These are phyloP conservation scores for Aurelia sp. DNA, from an alignment of 30 jellyfish, hydroid and myxozoan genomes.

Conservation along the genomic window DNA sequence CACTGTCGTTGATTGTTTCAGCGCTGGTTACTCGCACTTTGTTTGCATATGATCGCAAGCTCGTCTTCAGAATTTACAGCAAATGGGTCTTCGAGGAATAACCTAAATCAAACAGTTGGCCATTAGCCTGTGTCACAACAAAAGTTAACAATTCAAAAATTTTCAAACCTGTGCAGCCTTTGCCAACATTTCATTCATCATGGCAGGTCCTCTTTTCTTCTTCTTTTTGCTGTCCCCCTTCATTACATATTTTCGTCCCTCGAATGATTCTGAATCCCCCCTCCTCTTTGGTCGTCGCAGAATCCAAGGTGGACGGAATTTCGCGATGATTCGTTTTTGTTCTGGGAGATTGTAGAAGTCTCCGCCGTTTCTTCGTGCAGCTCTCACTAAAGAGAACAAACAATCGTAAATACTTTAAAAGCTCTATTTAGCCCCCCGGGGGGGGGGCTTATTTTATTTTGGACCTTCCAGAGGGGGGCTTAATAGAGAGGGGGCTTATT, in stretches of 20 bases:
- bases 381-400: conserved; percentile 11
- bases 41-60: no score
- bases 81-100: no score
- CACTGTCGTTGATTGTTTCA: no score
- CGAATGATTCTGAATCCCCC: conserved; percentile 47
- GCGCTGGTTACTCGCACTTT: no score
- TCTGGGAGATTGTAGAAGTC: conserved; percentile 35
- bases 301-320: conserved; percentile 62
- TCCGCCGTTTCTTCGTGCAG: conserved; percentile 42
- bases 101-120: background rate
- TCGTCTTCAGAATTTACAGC: no score
- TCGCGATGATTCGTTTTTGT: conserved; percentile 49
- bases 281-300: conserved; percentile 49
- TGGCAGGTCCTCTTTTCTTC: conserved; percentile 63
- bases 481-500: no score
- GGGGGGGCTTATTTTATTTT: no score
- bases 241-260: conserved; percentile 58
- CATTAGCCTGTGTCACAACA: background rate
- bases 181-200: conserved; percentile 56
- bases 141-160: background rate
- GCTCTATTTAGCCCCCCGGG: no score
- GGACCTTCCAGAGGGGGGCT: no score
- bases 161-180: conserved; percentile 49
- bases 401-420: no score
- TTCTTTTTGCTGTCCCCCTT: conserved; percentile 53